Conservation (phyloP, 2,113 vertebrate genomes). For the Odobenus rosmarus region DNA sequence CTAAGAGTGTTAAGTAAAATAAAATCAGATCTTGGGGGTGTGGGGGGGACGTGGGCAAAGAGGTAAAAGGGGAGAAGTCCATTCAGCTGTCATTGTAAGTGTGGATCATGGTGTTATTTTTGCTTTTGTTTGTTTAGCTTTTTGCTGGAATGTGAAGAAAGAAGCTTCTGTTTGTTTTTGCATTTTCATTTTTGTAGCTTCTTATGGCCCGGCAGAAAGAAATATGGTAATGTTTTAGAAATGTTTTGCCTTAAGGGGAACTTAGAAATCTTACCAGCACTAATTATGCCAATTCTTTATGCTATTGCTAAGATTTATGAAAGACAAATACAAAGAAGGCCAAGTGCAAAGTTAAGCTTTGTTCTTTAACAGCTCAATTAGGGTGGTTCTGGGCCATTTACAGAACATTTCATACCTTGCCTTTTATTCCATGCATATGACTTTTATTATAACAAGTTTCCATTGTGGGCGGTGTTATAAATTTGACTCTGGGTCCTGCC, state of each 20-base stretch:
- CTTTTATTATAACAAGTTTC: not conserved
- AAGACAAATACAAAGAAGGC: not conserved
- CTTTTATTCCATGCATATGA: not conserved
- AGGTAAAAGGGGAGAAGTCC: too few species aligned
- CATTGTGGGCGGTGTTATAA: not conserved
- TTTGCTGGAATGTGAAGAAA: constrained; percentile 24
- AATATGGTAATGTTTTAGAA: not conserved
- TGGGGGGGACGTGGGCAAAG: not conserved
- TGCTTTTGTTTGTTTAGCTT: not conserved
- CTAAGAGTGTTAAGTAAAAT: not conserved
- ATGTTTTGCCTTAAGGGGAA: not conserved
- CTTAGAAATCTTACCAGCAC: not conserved
- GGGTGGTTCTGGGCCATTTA: not conserved
- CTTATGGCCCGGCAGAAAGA: not conserved
- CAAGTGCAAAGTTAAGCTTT: not conserved
- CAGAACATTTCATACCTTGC: not conserved
- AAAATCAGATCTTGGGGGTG: not conserved
- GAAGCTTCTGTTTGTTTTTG: not conserved
- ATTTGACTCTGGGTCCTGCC: not conserved
- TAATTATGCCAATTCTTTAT: not conserved
- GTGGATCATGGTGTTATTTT: not conserved
- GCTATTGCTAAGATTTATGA: not conserved
- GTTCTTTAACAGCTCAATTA: not conserved
- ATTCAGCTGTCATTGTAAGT: not conserved
- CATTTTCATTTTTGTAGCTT: constrained; percentile 11